Evolutionary conservation across 2,113 vertebrate species (phyloP), one percentile per base, ranked within the genome.

Genomic region (Chitala chitala): DNA sequence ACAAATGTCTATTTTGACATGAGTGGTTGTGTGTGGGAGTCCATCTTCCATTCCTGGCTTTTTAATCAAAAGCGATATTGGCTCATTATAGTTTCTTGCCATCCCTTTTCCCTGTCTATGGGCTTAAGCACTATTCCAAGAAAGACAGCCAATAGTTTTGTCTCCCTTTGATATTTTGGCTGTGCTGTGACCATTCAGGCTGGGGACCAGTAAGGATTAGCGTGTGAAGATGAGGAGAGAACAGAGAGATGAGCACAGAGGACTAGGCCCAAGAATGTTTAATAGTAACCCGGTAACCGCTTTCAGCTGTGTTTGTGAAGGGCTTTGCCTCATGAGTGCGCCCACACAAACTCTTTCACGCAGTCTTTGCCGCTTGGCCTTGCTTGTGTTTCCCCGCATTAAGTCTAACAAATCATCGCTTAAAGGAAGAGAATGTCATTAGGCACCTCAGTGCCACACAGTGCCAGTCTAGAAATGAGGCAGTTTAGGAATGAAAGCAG

Each of bases 301-400:
- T 82, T 70, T 84, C 77, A 83, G 82, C 84, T 76, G 40, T 76
- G 72, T 29, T n/a, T 69, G 55, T 63, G 79, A 78, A 73, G 44
- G 76, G 71, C 66, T 83, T 66, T 53, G 68, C 44, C 10, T 5
- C n/a, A 40, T 12, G 10, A 50, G 54, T 55, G 70, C 59, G 33
- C 53, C 75, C 72, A 73, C 72, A 58, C 73, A 80, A 83, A 78
- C 5, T 24, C 54, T 51, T 66, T 65, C 20, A 48, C 55, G 74
- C 65, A 78, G 78, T 51, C 77, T 22, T 15, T n/a, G 46, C 44
- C 6, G 22, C 70, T 31, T 15, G 4, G 70, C 8, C 24, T 44
- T 44, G 69, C 9, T 65, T 69, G 79, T 74, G 74, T 53, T 77
- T 79, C 46, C 72, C 77, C 71, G 76, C 71, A 75, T 77, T 64